phyloP scores from a whole-genome alignment of 92 coral and sea anemone species.

The Zoanthus sociatus region DNA sequence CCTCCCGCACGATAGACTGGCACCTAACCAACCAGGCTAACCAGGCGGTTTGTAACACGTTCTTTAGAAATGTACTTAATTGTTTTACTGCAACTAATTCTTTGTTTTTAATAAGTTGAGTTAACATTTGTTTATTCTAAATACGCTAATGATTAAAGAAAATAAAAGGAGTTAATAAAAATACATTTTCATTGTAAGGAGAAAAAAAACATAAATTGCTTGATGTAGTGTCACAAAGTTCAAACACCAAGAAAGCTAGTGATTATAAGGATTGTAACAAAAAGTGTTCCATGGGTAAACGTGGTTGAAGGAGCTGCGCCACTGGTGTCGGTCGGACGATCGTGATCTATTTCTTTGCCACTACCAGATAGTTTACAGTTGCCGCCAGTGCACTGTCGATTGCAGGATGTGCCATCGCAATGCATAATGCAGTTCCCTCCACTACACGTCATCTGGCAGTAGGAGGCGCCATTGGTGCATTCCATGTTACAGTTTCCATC shows the following conservation, averaged over 20 bases:
- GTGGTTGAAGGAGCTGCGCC: background rate
- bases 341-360: slow-evolving; percentile 15
- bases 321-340: background rate
- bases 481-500: slow-evolving; percentile 20
- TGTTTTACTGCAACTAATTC: no score
- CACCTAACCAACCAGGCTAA: no score
- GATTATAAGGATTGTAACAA: background rate
- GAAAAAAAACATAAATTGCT: background rate
- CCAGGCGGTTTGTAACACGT: no score
- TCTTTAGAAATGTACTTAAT: no score
- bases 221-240: background rate
- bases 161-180: no score
- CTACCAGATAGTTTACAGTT: slow-evolving; percentile 1
- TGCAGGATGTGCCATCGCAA: slow-evolving; percentile 18
- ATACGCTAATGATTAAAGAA: no score
- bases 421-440: slow-evolving; percentile 16
- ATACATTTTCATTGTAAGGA: no score
- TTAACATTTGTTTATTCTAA: no score
- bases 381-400: slow-evolving; percentile 14
- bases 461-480: slow-evolving; percentile 3
- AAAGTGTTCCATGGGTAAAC: background rate
- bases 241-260: background rate
- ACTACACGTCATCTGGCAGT: slow-evolving; percentile 21
- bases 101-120: no score
- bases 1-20: no score